A percentile compares a stretch with the other conserved stretches of the same genome.
Evolutionary conservation across 2,888 invertebrate species (phyloP).

Genomic region (Taphrorychus bicolor): DNA sequence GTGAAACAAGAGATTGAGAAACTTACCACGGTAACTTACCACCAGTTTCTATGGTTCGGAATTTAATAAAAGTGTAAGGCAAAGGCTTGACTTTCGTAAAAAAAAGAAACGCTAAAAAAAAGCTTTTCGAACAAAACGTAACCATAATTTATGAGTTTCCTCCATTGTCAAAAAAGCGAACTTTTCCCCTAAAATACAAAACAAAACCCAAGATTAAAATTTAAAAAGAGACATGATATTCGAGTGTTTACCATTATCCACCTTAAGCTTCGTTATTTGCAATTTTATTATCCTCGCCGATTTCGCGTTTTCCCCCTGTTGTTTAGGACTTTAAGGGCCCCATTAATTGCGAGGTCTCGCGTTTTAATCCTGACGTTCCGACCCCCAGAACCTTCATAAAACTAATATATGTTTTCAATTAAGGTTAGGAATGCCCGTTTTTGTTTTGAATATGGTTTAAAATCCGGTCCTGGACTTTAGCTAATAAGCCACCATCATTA

Average conservation of each 20-base stretch:
- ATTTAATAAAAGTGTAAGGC: too few species aligned
- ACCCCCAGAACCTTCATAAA: neutral
- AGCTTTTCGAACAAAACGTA: neutral
- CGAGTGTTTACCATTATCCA: constrained; percentile 23
- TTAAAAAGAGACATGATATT: constrained; percentile 17
- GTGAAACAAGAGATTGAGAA: too few species aligned
- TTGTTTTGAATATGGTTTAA: neutral
- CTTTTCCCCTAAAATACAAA: neutral
- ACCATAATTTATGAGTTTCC: neutral
- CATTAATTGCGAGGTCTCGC: constrained; percentile 21
- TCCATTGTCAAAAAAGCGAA: neutral
- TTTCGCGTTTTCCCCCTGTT: constrained; percentile 23
- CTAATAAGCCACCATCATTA: neutral
- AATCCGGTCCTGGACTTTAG: neutral
- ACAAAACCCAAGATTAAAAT: constrained; percentile 4
- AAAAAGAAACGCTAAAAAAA: neutral
- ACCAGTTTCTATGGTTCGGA: too few species aligned
- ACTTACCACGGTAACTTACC: too few species aligned
- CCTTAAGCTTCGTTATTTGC: constrained; percentile 25
- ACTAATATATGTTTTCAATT: constrained; percentile 1
- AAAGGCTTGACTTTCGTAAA: neutral
- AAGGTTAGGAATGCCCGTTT: neutral
- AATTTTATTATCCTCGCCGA: constrained; percentile 30
- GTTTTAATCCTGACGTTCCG: constrained; percentile 15
- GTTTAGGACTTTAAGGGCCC: constrained; percentile 18